Evolutionary conservation across 2,888 invertebrate species (phyloP), one percentile per base, ranked within the genome.

Genomic region (Chydorus sphaericus): DNA sequence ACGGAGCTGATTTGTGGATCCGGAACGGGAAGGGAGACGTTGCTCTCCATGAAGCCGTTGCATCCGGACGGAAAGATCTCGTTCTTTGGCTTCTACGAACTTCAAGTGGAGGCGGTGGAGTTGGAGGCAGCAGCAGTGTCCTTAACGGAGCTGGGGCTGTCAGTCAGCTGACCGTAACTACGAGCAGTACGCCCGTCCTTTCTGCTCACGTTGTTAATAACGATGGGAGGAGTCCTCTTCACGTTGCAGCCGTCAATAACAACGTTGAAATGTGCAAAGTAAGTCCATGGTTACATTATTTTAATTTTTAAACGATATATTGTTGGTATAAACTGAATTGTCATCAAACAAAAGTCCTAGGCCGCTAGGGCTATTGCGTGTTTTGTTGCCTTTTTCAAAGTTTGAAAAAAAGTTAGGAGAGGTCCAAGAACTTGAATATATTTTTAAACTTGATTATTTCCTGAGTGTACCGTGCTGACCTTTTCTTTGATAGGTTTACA

Each of bases 41-140:
- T 56, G 92, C 97, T 0, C 74, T 97, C 26, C 97, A 98, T 68
- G 97, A 98, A 71, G 96, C 97, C 0, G 87, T 94, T 0, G 81
- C 87, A 39, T 91, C 92, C 1, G 93, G 94, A 1, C 77, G 92
- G 59, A 80, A 87, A 60, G 91, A 91, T 65, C 69, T 93, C 58
- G 84, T 93, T 1, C 81, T 84, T 64, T 94, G 93, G 92, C 72
- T 96, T 44, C 73, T 92, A 56, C 80, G n/a, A n/a, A n/a, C n/a
- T n/a, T n/a, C n/a, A n/a, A n/a, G n/a, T n/a, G n/a, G n/a, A n/a
- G n/a, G n/a, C n/a, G 81, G 53, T 83, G 86, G 63, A 77, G 87
- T 59, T 85, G 89, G 1, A 85, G 6, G 11, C 38, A 38, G 38
- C 38, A 38, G 38, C 39, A 39, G 16, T 20, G 20, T 6, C 44